phyloP scores from a whole-genome alignment of 2,888 invertebrate genomes.

The Ctenicera cuprea region DNA sequence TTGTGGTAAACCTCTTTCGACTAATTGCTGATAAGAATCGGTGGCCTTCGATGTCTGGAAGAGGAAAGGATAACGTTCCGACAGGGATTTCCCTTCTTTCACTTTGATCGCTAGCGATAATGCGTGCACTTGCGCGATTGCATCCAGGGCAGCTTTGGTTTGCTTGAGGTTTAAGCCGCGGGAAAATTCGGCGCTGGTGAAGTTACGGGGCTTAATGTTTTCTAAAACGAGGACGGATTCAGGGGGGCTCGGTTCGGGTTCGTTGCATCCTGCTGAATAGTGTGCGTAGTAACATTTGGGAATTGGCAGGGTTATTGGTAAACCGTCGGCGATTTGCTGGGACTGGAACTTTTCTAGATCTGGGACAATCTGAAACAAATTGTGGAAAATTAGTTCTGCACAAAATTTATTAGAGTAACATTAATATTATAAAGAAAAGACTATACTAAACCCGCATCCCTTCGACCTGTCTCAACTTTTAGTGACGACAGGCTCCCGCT shows the following conservation, averaged over 20 bases:
- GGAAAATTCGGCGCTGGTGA: conserved; percentile 80
- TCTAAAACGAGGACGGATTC: conserved; percentile 85
- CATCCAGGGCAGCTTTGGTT: conserved; percentile 81
- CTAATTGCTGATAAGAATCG: conserved; percentile 86
- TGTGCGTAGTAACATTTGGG: conserved; percentile 83
- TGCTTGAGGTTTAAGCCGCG: conserved; percentile 80
- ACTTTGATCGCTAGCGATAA: conserved; percentile 80
- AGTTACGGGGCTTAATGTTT: conserved; percentile 82
- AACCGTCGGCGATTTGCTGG: conserved; percentile 69
- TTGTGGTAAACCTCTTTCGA: conserved; percentile 86
- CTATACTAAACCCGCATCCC: too few relatives aligned
- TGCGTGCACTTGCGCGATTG: conserved; percentile 84
- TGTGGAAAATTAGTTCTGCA: too few relatives aligned
- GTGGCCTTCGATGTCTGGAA: conserved; percentile 87
- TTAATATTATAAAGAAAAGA: too few relatives aligned
- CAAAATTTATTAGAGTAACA: too few relatives aligned
- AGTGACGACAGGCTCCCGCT: too few relatives aligned
- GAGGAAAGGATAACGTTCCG: conserved; percentile 79
- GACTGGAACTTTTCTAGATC: conserved; percentile 80
- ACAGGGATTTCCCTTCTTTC: conserved; percentile 73
- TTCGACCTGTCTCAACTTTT: too few relatives aligned
- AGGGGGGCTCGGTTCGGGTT: conserved; percentile 72
- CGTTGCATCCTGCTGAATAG: conserved; percentile 74
- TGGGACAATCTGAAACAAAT: conserved; percentile 78
- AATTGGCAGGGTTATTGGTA: conserved; percentile 78